Conservation (phyloP, 2,113 vertebrate genomes). For the Osmerus eperlanus region DNA sequence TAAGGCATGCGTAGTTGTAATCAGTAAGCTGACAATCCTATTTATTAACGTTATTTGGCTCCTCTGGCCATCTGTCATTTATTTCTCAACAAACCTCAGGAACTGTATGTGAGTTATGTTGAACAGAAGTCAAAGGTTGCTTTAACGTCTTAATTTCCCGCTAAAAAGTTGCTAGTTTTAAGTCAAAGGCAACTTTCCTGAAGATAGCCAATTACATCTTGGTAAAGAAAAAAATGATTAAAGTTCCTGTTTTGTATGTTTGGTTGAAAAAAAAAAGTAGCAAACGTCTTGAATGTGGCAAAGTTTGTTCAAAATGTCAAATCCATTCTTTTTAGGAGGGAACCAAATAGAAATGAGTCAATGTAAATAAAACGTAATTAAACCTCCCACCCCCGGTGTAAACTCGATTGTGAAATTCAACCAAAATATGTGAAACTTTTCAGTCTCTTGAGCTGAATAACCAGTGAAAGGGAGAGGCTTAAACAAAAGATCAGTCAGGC, state of each 20-base stretch:
- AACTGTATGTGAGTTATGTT: neutral
- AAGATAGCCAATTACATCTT: conserved; percentile 71
- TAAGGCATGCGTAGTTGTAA: conserved; percentile 53
- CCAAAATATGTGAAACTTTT: conserved; percentile 72
- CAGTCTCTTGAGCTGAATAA: conserved; percentile 75
- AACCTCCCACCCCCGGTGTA: conserved; percentile 64
- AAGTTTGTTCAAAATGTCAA: conserved; percentile 74
- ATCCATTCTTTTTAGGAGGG: conserved; percentile 65
- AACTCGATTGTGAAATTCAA: conserved; percentile 72
- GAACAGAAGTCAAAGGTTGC: neutral
- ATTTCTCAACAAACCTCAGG: neutral
- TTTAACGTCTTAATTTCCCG: conserved; percentile 46
- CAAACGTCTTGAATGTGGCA: conserved; percentile 56
- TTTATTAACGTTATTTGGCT: no score
- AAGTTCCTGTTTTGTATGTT: conserved; percentile 57
- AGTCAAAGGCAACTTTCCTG: conserved; percentile 40
- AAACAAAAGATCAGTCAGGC: conserved; percentile 79
- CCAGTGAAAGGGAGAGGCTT: conserved; percentile 70
- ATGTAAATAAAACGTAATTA: conserved; percentile 80
- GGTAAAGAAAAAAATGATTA: conserved; percentile 53
- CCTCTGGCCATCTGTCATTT: neutral
- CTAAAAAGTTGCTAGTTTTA: conserved; percentile 55
- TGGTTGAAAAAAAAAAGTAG: conserved; percentile 64
- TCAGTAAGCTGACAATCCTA: no score
- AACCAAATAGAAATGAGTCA: conserved; percentile 73